phyloP scores from a whole-genome alignment of 1,140 invertebrate genomes.

The Drosophila quadrilineata region DNA sequence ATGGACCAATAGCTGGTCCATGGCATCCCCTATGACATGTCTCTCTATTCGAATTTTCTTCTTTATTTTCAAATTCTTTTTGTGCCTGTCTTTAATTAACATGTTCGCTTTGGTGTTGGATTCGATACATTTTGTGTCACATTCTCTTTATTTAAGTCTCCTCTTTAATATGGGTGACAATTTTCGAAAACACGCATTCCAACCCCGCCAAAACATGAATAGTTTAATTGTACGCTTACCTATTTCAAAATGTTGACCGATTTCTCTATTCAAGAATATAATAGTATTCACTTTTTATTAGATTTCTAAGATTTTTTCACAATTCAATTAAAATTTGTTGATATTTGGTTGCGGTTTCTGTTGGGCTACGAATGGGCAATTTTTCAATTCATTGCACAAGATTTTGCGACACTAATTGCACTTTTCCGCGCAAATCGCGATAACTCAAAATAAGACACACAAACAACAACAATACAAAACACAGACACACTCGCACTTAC shows the following conservation, averaged over 20 bases:
- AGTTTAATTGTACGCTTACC: too few species aligned
- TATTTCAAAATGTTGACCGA: too few species aligned
- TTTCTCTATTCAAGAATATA: too few species aligned
- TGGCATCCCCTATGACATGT: conserved; percentile 31
- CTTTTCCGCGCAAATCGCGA: conserved; percentile 62
- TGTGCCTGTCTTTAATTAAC: conserved; percentile 63
- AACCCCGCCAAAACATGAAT: too few species aligned
- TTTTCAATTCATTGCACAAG: conserved; percentile 62
- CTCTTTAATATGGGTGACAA: not conserved
- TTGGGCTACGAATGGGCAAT: conserved; percentile 22
- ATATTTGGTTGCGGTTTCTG: conserved; percentile 23
- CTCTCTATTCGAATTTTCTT: conserved; percentile 6
- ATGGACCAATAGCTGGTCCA: conserved; percentile 44
- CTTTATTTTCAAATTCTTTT: not conserved
- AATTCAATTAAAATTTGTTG: conserved; percentile 31
- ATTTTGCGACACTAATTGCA: conserved; percentile 73
- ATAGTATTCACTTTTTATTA: conserved; percentile 18
- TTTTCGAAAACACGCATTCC: too few species aligned
- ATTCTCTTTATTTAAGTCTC: not conserved
- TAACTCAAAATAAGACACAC: conserved; percentile 71
- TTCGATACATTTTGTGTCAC: conserved; percentile 22
- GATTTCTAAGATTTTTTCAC: conserved; percentile 2
- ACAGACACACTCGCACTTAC: not conserved
- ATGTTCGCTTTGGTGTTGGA: conserved; percentile 49
- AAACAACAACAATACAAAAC: not conserved